These are phyloP conservation scores for Catharus ustulatus DNA, from an alignment of 2,797 vertebrate genomes.

Conservation along the genomic window DNA sequence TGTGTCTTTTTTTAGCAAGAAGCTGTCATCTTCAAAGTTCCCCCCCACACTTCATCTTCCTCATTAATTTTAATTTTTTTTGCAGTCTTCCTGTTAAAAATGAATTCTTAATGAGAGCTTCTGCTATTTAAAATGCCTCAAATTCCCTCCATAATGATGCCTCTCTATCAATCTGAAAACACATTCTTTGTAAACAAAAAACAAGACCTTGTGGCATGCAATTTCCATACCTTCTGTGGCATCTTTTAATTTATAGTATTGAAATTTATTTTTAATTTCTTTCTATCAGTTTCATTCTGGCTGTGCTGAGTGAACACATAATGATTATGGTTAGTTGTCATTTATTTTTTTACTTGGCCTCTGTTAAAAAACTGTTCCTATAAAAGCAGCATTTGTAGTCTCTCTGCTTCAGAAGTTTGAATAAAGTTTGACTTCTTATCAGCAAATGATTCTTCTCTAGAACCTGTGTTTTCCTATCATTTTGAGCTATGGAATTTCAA, in stretches of 20 bases:
- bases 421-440: not conserved
- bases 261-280: slow-evolving; percentile 72
- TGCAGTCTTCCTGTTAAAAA: slow-evolving; percentile 69
- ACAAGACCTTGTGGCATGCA: slow-evolving; percentile 51
- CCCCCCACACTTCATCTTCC: slow-evolving; percentile 13
- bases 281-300: slow-evolving; percentile 17
- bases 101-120: slow-evolving; percentile 69
- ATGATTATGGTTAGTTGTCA: slow-evolving; percentile 4
- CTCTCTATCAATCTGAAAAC: slow-evolving; percentile 66
- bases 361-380: not conserved
- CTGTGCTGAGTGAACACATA: not conserved
- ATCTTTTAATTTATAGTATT: slow-evolving; percentile 71
- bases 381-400: not conserved
- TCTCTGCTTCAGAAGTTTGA: slow-evolving; percentile 2
- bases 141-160: slow-evolving; percentile 67
- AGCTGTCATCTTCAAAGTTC: slow-evolving; percentile 42
- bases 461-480: not conserved
- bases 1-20: slow-evolving; percentile 45
- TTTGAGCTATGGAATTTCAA: not conserved
- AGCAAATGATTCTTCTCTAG: not conserved
- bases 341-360: slow-evolving; percentile 4
- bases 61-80: slow-evolving; percentile 74
- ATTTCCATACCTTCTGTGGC: slow-evolving; percentile 69
- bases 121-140: slow-evolving; percentile 68
- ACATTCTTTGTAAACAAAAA: slow-evolving; percentile 67